Percentiles rank a stretch among this genome's conserved stretches.
These are phyloP conservation scores for Anorthoa munda DNA, from an alignment of 2,888 invertebrate species.

Conservation along the genomic window DNA sequence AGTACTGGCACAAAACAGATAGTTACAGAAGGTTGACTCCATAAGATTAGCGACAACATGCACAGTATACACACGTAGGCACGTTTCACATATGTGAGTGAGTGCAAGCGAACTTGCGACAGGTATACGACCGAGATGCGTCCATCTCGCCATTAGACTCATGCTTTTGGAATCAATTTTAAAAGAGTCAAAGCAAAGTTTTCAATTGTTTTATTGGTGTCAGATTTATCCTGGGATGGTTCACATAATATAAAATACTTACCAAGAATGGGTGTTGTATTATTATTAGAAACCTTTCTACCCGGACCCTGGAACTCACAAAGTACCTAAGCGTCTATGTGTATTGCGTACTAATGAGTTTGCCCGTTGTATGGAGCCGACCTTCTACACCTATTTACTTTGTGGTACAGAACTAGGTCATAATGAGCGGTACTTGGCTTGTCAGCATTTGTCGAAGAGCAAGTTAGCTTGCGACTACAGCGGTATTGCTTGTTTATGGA, in stretches of 20 bases:
- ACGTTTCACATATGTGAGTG: background rate
- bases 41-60: background rate
- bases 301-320: no score
- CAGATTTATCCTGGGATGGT: no score
- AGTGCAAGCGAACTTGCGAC: no score
- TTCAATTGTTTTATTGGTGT: no score
- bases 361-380: background rate
- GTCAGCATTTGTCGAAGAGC: slow-evolving; percentile 64
- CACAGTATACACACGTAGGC: background rate
- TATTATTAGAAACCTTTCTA: no score
- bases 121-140: background rate
- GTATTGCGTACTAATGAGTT: background rate
- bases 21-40: background rate
- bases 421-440: slow-evolving; percentile 64
- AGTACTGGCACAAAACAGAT: slow-evolving; percentile 10
- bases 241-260: no score
- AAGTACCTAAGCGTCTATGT: background rate
- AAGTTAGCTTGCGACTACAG: slow-evolving; percentile 49
- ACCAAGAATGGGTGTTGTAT: no score
- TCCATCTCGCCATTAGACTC: no score
- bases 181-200: no score
- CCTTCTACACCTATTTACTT: background rate
- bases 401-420: slow-evolving; percentile 64
- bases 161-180: no score
- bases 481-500: slow-evolving; percentile 13